Percentiles rank a stretch among this genome's conserved stretches.
Evolutionary conservation across 2,113 vertebrate genomes (phyloP).

Genomic region (Geothlypis trichas): DNA sequence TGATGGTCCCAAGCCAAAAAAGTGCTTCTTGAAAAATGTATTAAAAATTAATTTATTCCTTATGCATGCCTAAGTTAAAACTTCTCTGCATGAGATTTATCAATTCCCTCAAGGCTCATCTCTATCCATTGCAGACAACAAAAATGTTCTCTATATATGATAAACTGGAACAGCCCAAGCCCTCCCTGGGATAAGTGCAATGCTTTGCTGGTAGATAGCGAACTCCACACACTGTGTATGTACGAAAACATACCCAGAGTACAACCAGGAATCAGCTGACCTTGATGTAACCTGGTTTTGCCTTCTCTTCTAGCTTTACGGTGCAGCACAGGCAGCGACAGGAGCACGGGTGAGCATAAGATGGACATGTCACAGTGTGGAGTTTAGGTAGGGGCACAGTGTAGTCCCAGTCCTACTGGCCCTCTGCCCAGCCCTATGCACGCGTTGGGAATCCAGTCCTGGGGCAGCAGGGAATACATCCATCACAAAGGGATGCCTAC

Average conservation of each 20-base stretch:
- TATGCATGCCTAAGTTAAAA: constrained; percentile 34
- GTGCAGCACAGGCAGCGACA: background rate
- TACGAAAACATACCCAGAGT: fast-evolving
- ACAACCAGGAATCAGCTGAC: fast-evolving
- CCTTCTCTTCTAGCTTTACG: background rate
- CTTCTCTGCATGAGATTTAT: background rate
- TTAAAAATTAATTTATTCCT: constrained; percentile 67
- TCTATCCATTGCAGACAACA: constrained; percentile 7
- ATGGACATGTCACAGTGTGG: fast-evolving
- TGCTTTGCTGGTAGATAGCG: background rate
- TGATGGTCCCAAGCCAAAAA: constrained; percentile 40
- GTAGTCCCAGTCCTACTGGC: background rate
- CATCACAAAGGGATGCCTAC: background rate
- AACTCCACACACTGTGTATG: fast-evolving
- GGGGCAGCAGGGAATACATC: background rate
- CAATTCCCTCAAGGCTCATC: constrained; percentile 16
- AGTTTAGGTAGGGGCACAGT: fast-evolving
- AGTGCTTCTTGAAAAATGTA: constrained; percentile 57
- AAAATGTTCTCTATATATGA: background rate
- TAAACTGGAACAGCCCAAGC: background rate
- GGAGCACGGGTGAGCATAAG: fast-evolving
- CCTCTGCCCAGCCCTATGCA: fast-evolving
- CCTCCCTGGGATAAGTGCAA: background rate
- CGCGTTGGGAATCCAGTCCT: background rate
- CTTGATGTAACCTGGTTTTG: background rate